Evolutionary conservation across 2,888 invertebrate species (phyloP).

Genomic region (Zaprionus obscuricornis): DNA sequence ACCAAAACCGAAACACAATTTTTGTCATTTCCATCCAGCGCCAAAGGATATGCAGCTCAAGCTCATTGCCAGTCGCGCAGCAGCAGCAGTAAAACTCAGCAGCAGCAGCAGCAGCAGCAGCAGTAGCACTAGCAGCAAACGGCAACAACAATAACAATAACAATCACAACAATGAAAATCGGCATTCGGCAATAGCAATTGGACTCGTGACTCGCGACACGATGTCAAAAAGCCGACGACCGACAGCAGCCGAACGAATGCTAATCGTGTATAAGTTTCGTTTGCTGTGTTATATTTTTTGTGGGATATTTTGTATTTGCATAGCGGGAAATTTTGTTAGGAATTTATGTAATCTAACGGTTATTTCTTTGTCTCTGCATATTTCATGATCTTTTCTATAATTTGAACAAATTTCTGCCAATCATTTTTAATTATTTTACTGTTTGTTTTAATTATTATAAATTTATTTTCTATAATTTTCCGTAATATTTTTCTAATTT

Average conservation of each 20-base stretch:
- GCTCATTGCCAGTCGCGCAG: conserved; percentile 55
- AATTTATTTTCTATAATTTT: too few relatives aligned
- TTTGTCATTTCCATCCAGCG: conserved; percentile 73
- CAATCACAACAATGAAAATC: conserved; percentile 2
- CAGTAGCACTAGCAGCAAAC: conserved; percentile 13
- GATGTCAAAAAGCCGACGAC: conserved; percentile 1
- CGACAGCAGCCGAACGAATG: neutral
- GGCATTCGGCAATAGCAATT: conserved; percentile 1
- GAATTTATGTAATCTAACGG: too few relatives aligned
- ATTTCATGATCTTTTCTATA: too few relatives aligned
- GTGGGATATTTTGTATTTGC: too few relatives aligned
- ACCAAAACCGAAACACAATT: conserved; percentile 22
- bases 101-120: conserved; percentile 25
- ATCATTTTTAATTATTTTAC: too few relatives aligned
- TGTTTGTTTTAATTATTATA: too few relatives aligned
- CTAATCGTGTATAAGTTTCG: too few relatives aligned
- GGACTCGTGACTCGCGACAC: conserved; percentile 4
- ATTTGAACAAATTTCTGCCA: too few relatives aligned
- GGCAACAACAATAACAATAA: conserved; percentile 10
- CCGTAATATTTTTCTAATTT: too few relatives aligned
- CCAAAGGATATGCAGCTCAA: conserved; percentile 70
- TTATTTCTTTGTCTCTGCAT: too few relatives aligned
- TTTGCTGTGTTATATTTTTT: too few relatives aligned
- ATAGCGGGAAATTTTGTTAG: too few relatives aligned
- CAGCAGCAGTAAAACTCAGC: conserved; percentile 39